phyloP scores from a whole-genome alignment of 1,140 invertebrate genomes.

The Drosophila quadrilineata region DNA sequence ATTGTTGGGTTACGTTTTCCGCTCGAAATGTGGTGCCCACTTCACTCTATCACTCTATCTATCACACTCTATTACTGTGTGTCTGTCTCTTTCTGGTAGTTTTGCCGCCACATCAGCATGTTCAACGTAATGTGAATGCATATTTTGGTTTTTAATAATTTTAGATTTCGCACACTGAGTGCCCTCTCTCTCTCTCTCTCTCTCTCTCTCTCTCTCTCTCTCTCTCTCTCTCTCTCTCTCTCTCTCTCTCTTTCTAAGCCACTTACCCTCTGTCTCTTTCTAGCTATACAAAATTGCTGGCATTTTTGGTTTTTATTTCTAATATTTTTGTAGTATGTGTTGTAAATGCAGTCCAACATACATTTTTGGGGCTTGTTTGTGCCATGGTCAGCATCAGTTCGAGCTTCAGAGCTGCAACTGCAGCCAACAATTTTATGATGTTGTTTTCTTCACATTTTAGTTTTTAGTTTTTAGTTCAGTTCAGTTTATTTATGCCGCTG shows the following conservation, averaged over 20 bases:
- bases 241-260: too few relatives aligned
- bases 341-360: constrained; percentile 3
- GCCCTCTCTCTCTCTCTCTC: too few relatives aligned
- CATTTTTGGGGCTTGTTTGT: constrained; percentile 45
- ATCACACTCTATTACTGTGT: constrained; percentile 28
- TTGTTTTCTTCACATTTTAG: constrained; percentile 60
- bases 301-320: too few relatives aligned
- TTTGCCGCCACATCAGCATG: constrained; percentile 30
- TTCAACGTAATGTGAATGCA: constrained; percentile 53
- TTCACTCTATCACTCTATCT: not conserved
- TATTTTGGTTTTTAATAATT: constrained; percentile 70
- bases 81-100: constrained; percentile 46
- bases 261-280: too few relatives aligned
- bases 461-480: too few relatives aligned
- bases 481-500: constrained; percentile 51
- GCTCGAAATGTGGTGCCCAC: not conserved
- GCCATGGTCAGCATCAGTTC: constrained; percentile 15
- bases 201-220: too few relatives aligned
- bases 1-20: constrained; percentile 28
- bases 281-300: constrained; percentile 19
- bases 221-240: too few relatives aligned
- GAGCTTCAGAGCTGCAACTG: too few relatives aligned
- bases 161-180: constrained; percentile 48
- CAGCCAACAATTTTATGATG: constrained; percentile 65
- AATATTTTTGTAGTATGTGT: too few relatives aligned